Evolutionary conservation across 2,888 invertebrate genomes (phyloP), one percentile per base, ranked within the genome.

Genomic region (Synergus itoensis): DNA sequence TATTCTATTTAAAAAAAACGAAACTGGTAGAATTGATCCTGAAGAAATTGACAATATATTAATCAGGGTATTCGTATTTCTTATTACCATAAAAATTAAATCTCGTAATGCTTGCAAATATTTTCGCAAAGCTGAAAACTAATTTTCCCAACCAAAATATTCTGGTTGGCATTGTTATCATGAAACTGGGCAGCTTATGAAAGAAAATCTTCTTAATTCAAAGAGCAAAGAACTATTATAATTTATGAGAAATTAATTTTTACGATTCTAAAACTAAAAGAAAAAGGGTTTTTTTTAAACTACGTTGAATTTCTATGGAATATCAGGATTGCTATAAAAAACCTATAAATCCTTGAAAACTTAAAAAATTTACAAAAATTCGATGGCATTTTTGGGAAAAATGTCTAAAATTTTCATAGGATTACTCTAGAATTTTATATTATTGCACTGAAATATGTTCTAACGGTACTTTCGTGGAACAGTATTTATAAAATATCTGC

Each of bases 1-100:
- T 41, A 45, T 45, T 43, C 5, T 62, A 16, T 40, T 65, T 18
- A n/a, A 7, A 41, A 41, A 41, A 73, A 18, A 36, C 21, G 16
- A 43, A 45, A 40, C 7, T 12, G 40, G 64, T 40, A 64, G 45
- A 53, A 73, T 57, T 11, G 12, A n/a, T 28, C 21, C 5, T 62
- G 14, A 63, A 63, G 40, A 76, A 60, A 21, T 28, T 12, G 4
- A 48, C 7, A 3, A 9, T 40, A 62, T 41, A 76, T 76, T 76
- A 76, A 62, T 76, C 76, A 43, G 41, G 41, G 53, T 65, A 73
- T 73, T 53, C 36, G 45, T 43, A 45, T 64, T 77, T 64, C 1
- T 45, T 18, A 40, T 76, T 9, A 76, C 40, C 16, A n/a, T 60
- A 18, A 57, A 16, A 67, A 36, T 63, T 16, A 69, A 60, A 48